Evolutionary conservation across 1,140 invertebrate genomes (phyloP), one percentile per base, ranked within the genome.

Genomic region (Aphidius gifuensis): DNA sequence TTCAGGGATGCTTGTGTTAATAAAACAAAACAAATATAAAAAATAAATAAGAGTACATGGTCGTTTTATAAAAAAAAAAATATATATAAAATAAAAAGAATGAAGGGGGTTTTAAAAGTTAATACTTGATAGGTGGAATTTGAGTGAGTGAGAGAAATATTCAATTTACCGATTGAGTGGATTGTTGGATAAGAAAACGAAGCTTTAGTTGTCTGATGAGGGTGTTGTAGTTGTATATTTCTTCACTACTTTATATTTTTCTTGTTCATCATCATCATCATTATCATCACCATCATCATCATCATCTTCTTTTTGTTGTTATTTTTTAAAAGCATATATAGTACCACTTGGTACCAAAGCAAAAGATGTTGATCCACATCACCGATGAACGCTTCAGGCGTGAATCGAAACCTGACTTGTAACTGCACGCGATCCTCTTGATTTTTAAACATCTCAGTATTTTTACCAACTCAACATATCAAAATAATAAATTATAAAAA

Each of bases 261-360:
- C 23, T 32, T 67, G 67, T 66, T 61, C 56, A 61, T 58, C 65
- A 53, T 54, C 50, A 60, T 66, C 59, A 66, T 65, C 66, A 69
- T 59, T 60, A 58, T 64, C 62, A 68, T 64, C 66, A 16, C 32
- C 21, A 42, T 53, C 32, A 56, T 45, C 42, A 49, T 45, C 42
- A 49, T 6, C 51, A 51, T 48, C 51, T 60, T 16, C 16, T 16
- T 16, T 16, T 16, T 0, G 16, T 16, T 16, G 16, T 16, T 16
- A 16, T 16, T 16, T 16, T 16, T 16, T 16, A 16, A 16, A 16
- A 16, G 16, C 16, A 42, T 32, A 32, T 32, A 32, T 32, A 32
- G 23, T 32, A 32, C 23, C 23, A 32, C 23, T 32, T 32, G 23
- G 23, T 32, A 32, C 23, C 23, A 32, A 32, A 58, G 57, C n/a